Evolutionary conservation across 1,140 invertebrate species (phyloP), one percentile per base, ranked within the genome.

Genomic region (Saccostrea cuccullata): DNA sequence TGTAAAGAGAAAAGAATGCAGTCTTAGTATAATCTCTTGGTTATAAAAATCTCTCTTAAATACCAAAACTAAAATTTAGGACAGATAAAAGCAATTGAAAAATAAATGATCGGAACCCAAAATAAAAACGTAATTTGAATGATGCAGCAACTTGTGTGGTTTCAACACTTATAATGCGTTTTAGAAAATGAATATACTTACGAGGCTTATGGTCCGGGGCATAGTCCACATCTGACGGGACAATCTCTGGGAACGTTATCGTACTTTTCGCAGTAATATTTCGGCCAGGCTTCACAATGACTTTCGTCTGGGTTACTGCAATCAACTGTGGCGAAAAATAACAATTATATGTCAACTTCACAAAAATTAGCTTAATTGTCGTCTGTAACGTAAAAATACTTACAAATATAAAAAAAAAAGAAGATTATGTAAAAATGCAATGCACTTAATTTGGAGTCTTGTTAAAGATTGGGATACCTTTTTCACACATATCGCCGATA

Each of bases 181-280:
- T 47, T 47, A 47, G 47, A 47, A 47, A 47, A 47, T 47, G 9
- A 47, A 47, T 47, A 47, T 47, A 47, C 47, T 47, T 47, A 47
- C 47, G 47, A 47, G 47, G 47, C 47, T 47, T 47, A 47, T 47
- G 5, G 47, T 8, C 47, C 47, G 6, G 47, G 26, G 47, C 92
- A 92, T 23, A 92, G 67, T 11, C 90, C 90, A 90, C 92, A 92
- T 84, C 87, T 90, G 17, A 84, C 26, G 9, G 91, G 92, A 73
- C 92, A 92, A 56, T 92, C 90, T 23, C 88, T 67, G 0, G 92
- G 90, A 2, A 92, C 90, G 84, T 92, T 92, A 58, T 67, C 70
- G 86, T 89, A 92, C 30, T 87, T 36, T 1, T 12, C 13, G 67
- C 91, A 91, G 82, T 89, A 87, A 30, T 26, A 47, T 20, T 64